Base-by-base conservation (phyloP, 2,113 vertebrate species). In the Riparia riparia region DNA sequence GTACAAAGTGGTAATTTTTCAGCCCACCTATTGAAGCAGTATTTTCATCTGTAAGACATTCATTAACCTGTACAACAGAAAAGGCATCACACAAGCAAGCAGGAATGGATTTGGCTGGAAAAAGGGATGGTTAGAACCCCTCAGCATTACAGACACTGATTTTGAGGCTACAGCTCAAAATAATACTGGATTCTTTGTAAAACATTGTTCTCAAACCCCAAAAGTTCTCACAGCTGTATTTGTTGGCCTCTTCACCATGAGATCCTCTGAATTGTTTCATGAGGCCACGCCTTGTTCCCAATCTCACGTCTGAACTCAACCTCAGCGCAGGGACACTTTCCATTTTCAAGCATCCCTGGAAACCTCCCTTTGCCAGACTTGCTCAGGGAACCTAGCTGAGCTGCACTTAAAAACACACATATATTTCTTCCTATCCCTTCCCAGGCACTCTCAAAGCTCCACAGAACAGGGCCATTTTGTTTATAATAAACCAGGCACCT, bases 321-420 rank as follows among this genome's bases (percentile, higher is more conserved):
- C 8, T 8, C 26, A 39, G 63, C 0, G 0, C 29, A 76, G 57
- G n/a, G 17, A 64, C 42, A 32, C 25, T 71, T 83, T 42, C 31
- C 42, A n/a, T 82, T 61, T 86, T 70, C 71, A 77, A 77, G 61
- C 25, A 15, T 31, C 20, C 10, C 28, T 39, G 39, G 76, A 91
- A 93, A 74, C 5, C 12, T 81, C 60, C 32, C 31, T 76, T 61
- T 42, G 24, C 12, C 50, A 84, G 44, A 56, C 25, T 45, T 90
- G 31, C 32, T 56, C 53, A 58, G 22, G 14, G 25, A 89, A 84
- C 31, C 5, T 16, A 29, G 14, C 0, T 76, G 42, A 71, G 65
- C 34, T 72, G 20, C 44, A 77, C 61, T 91, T 78, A 44, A 69
- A 90, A 88, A 78, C 25, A 70, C 1, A 0, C 9, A 37, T 4